These are phyloP conservation scores for Gari tellinella DNA, from an alignment of 2,888 invertebrate genomes.

Conservation along the genomic window DNA sequence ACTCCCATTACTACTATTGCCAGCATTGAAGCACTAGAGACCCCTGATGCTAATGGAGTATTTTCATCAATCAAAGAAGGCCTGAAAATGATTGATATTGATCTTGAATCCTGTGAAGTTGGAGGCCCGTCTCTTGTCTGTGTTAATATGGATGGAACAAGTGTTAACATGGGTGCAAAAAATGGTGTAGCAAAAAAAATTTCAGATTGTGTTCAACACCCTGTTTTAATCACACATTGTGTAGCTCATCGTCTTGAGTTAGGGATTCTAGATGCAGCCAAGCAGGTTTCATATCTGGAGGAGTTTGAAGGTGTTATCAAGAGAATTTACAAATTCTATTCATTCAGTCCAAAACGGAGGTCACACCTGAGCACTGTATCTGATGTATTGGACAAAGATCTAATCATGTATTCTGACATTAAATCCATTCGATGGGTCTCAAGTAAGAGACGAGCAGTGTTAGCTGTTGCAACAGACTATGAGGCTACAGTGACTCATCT, in stretches of 20 bases:
- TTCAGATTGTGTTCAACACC: slow-evolving; percentile 18
- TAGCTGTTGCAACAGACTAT: slow-evolving; percentile 7
- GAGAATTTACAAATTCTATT: slow-evolving; percentile 34
- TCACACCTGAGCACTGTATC: slow-evolving; percentile 4
- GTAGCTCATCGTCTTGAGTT: slow-evolving; percentile 36
- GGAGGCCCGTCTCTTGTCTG: slow-evolving; percentile 15
- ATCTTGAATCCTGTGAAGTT: slow-evolving; percentile 18
- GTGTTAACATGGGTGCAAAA: slow-evolving; percentile 34
- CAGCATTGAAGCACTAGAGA: slow-evolving; percentile 26
- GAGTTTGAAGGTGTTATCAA: slow-evolving; percentile 39
- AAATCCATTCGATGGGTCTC: slow-evolving; percentile 28
- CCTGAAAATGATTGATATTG: slow-evolving; percentile 11
- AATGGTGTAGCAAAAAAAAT: slow-evolving; percentile 35
- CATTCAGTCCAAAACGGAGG: slow-evolving; percentile 33
- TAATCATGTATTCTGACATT: slow-evolving; percentile 21
- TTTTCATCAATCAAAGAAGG: slow-evolving; percentile 10
- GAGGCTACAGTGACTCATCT: slow-evolving; percentile 26
- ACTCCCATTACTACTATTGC: slow-evolving; percentile 12
- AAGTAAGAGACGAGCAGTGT: slow-evolving; percentile 10
- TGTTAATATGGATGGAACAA: slow-evolving; percentile 37
- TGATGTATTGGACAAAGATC: neutral
- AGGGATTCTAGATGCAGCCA: slow-evolving; percentile 37
- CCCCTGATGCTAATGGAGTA: slow-evolving; percentile 27
- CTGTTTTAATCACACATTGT: slow-evolving; percentile 40
- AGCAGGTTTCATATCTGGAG: slow-evolving; percentile 25